Evolutionary conservation across 2,113 vertebrate species (phyloP).

Genomic region (Stigmatopora nigra): DNA sequence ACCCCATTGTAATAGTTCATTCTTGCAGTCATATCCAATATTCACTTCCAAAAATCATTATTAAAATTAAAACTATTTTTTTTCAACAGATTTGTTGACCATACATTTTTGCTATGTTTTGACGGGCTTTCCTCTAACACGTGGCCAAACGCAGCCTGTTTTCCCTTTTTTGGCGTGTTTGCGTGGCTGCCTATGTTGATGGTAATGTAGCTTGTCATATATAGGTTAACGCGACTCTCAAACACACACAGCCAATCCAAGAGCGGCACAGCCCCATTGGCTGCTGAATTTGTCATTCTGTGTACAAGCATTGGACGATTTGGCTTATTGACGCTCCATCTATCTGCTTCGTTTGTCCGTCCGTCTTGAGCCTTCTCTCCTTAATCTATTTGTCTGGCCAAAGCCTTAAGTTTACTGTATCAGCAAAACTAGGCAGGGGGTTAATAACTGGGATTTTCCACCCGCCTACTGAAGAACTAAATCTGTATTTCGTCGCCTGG

Average conservation of each 20-base stretch:
- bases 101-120: constrained; percentile 42
- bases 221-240: constrained; percentile 77
- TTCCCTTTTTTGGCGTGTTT: constrained; percentile 31
- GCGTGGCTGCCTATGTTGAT: constrained; percentile 70
- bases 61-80: no score
- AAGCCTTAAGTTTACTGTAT: constrained; percentile 39
- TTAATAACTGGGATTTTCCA: constrained; percentile 30
- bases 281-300: constrained; percentile 68
- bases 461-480: constrained; percentile 46
- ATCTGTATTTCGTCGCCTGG: constrained; percentile 30
- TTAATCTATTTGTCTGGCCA: constrained; percentile 48
- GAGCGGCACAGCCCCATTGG: constrained; percentile 44
- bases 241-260: constrained; percentile 61
- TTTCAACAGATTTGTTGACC: neutral
- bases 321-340: constrained; percentile 45
- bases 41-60: no score
- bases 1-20: no score
- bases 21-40: no score
- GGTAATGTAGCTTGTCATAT: constrained; percentile 82
- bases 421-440: constrained; percentile 25
- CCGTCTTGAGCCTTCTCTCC: constrained; percentile 25
- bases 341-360: constrained; percentile 26
- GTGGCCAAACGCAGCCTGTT: constrained; percentile 43
- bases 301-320: constrained; percentile 38
- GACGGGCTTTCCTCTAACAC: constrained; percentile 35